Conservation (phyloP, 2,797 vertebrate species). For the Propithecus perrieri region DNA sequence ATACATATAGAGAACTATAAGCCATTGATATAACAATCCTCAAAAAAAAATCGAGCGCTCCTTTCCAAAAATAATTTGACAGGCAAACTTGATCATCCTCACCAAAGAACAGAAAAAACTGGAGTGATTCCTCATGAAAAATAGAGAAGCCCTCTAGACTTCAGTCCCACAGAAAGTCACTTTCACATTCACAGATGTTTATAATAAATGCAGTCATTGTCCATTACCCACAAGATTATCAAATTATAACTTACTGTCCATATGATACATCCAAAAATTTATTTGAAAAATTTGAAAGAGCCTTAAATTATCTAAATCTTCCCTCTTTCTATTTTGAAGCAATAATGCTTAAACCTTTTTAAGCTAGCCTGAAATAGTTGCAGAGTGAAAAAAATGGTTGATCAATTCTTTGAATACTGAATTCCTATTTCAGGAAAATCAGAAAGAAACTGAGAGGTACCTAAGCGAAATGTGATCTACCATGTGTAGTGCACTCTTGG, state of each 20-base stretch:
- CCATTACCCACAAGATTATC: background rate
- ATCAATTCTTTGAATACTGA: background rate
- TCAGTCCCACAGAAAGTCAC: background rate
- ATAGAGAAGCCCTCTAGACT: background rate
- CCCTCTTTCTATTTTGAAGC: background rate
- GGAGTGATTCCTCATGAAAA: background rate
- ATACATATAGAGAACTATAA: background rate
- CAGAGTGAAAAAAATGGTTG: background rate
- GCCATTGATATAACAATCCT: background rate
- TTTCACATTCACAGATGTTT: background rate
- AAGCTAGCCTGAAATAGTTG: background rate
- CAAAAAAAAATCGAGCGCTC: background rate
- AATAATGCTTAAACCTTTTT: background rate
- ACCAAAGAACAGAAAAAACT: background rate
- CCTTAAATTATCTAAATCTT: background rate
- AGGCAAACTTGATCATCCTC: background rate
- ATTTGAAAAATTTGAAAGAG: background rate
- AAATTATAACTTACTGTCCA: background rate
- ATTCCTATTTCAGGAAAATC: background rate
- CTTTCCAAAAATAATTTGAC: constrained; percentile 24
- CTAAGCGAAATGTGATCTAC: background rate
- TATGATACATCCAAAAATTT: background rate
- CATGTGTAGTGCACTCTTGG: background rate
- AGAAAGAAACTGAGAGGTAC: background rate
- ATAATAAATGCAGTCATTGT: background rate